Evolutionary conservation across 2,797 vertebrate species (phyloP).

Genomic region (Sebastes wilsoni): DNA sequence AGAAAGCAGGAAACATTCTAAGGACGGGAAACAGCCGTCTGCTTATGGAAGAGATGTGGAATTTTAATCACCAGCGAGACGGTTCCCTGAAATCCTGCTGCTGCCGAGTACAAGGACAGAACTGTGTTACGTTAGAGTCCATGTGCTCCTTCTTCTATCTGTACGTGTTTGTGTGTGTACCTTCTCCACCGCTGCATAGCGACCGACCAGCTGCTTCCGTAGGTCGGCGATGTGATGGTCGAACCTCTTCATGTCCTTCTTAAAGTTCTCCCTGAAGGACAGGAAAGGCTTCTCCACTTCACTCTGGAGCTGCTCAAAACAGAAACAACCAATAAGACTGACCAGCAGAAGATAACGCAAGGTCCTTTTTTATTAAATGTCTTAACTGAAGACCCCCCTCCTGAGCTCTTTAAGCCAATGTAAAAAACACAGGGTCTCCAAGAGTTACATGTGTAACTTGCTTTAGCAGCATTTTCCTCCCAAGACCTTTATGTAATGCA

Average conservation of each 20-base stretch:
- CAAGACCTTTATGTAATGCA: no score
- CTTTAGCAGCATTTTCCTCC: no score
- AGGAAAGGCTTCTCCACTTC: constrained; percentile 97
- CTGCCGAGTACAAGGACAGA: constrained; percentile 14
- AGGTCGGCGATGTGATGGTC: constrained; percentile 96
- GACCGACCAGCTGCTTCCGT: constrained; percentile 92
- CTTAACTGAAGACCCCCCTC: no score
- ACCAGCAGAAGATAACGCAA: no score
- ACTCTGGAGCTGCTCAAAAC: constrained; percentile 88
- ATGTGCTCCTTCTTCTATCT: background rate
- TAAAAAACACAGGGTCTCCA: no score
- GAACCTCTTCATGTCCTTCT: constrained; percentile 98
- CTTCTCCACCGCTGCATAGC: constrained; percentile 92
- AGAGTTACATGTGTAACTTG: no score
- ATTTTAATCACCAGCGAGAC: constrained; percentile 64
- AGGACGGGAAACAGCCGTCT: constrained; percentile 44
- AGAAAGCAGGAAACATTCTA: constrained; percentile 47
- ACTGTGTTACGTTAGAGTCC: background rate
- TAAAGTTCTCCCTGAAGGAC: constrained; percentile 95
- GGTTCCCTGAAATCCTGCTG: constrained; percentile 46
- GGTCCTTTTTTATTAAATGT: no score
- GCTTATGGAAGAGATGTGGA: constrained; percentile 45
- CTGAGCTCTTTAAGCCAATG: no score
- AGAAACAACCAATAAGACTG: background rate
- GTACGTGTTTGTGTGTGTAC: constrained; percentile 65